Evolutionary conservation across 2,797 vertebrate species (phyloP), one percentile per base, ranked within the genome.

Genomic region (Lepus townsendii): DNA sequence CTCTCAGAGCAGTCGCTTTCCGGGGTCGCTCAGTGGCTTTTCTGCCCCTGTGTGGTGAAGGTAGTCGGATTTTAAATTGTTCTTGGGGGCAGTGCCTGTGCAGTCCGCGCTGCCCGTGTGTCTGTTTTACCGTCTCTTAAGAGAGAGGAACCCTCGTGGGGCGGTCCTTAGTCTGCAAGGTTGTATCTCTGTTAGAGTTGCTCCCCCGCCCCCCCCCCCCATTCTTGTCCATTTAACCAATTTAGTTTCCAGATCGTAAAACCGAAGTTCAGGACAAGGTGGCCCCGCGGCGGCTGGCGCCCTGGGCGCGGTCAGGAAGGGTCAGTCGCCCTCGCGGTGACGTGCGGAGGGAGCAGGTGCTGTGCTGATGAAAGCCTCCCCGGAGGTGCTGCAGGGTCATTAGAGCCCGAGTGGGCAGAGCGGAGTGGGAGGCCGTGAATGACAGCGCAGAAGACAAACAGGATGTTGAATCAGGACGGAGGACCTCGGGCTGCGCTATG

Each of bases 391-490:
- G 68, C 42, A 68, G 11, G 71, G 26, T 91, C 78, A 89, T 80
- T 62, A 91, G 82, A 62, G 76, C 62, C 62, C 79, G 54, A 50
- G n/a, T 63, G 83, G 91, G 57, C 69, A 93, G 85, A 83, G 66
- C 65, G 75, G 50, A 87, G 47, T 68, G 78, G 93, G 82, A 69
- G n/a, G 63, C 68, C 52, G 69, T 63, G 77, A 86, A 89, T 95
- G 86, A 88, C 35, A 47, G 2, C 27, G 27, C 68, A 20, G 84
- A 32, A 71, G 69, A 95, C 84, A 96, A 95, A 91, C 97, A 96
- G 97, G 97, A 96, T 94, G 97, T 85, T 95, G 97, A 95, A 91
- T 96, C 95, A 96, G 24, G 0, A 26, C 76, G 92, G 32, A 82
- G 47, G 77, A n/a, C 72, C 75, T 94, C 60, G 57, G 66, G 69